Base-by-base conservation (phyloP, 2,888 invertebrate species). In the Podabrus alpinus region DNA sequence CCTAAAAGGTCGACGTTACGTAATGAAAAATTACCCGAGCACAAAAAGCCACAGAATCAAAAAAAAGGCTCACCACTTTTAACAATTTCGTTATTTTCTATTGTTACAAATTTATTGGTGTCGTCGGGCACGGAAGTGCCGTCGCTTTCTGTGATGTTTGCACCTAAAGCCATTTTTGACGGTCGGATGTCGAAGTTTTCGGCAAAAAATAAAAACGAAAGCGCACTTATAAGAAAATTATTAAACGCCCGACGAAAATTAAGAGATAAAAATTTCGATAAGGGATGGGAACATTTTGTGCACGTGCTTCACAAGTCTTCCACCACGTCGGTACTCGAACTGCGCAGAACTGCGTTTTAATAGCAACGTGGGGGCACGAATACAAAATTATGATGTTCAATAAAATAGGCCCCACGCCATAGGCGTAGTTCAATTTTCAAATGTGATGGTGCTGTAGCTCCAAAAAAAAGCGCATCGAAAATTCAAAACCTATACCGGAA, bases 101-200 rank as follows among this genome's bases (percentile, higher is more conserved):
- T 79, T 73, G 78, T 80, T 68, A 11, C 17, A 64, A 79, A 70
- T 62, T 77, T 81, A 61, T 81, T 81, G 68, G 69, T 72, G 64
- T 80, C 76, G 29, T 75, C 75, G 66, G 77, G 78, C 68, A 79
- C 81, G 17, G 81, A 75, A 71, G 82, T 81, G 75, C 75, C 79
- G 75, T 82, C 81, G 17, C 80, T 76, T 69, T 82, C 82, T 72
- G 80, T 80, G 66, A 83, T 82, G 72, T 82, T 82, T 67, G 84
- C 81, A 79, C 85, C 85, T 75, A 85, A 81, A 79, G 84, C 85
- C 85, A 85, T 79, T 81, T 78, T 24, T 60, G 59, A 11, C 15
- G 45, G n/a, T 45, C n/a, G 45, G 45, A 59, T 24, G 60, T 45
- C 5, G 17, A 62, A 66, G 15, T 59, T 21, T 25, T 67, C 60